Evolutionary conservation across 1,140 invertebrate species (phyloP), one percentile per base, ranked within the genome.

Genomic region (Aleiodes sp.): DNA sequence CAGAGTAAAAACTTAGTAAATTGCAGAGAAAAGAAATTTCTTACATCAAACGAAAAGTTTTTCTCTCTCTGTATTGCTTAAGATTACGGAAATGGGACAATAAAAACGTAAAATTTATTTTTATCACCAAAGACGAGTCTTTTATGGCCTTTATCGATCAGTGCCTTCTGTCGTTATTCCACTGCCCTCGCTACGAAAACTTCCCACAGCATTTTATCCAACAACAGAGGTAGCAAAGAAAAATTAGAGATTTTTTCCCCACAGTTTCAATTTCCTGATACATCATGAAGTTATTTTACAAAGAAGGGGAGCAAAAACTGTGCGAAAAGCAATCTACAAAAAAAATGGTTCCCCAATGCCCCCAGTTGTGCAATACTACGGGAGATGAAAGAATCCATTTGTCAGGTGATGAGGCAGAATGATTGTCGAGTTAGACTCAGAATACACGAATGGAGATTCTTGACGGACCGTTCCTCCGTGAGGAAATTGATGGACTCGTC

Each of bases 371-470:
- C 35, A 12, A 16, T 3, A 43, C n/a, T 14, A 16, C 12, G 3
- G n/a, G 39, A 43, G 39, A 43, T 43, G n/a, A 39, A 43, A 16
- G 19, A 43, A 43, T 43, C 39, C 39, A 43, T 43, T 43, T 43
- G 39, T 43, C 12, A 16, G 39, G 19, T 43, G 39, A 43, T 43
- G 39, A 16, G 12, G 39, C 39, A 12, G 14, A 12, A 43, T 43
- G 19, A 16, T 43, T 10, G 3, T 16, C 14, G 39, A 43, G 39
- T n/a, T n/a, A 43, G 10, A 1, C 39, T 16, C 7, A n/a, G 39
- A 16, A 16, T n/a, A 16, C 10, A 43, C 19, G 1, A 16, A n/a
- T 43, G 10, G 19, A 43, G 19, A 43, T 6, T 43, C n/a, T n/a
- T n/a, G n/a, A n/a, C n/a, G n/a, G n/a, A n/a, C n/a, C n/a, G n/a